A percentile compares a stretch with the other conserved stretches of the same genome.
Conservation (phyloP, 2,113 vertebrate genomes). For the Ranitomeya imitator region DNA sequence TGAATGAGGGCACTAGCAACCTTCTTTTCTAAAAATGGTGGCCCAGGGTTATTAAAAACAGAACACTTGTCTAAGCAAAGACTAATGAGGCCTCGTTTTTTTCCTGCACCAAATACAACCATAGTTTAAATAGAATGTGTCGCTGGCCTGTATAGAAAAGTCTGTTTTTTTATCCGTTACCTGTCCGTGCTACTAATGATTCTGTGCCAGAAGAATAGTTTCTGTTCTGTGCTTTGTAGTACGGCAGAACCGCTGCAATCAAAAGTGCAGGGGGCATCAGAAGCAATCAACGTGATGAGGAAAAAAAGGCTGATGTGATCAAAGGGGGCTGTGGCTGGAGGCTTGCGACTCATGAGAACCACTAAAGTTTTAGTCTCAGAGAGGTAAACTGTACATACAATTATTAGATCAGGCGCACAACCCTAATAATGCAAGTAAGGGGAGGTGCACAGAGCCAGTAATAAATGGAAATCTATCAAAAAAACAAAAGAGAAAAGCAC, state of each 20-base stretch:
- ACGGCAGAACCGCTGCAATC: neutral
- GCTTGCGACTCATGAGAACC: neutral
- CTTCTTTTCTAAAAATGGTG: neutral
- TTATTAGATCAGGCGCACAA: too few species aligned
- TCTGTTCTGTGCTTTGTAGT: constrained; percentile 44
- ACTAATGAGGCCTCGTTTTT: neutral
- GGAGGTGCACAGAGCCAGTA: too few species aligned
- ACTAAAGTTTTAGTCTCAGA: neutral
- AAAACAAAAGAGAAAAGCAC: too few species aligned
- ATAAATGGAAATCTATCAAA: too few species aligned
- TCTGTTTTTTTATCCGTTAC: neutral
- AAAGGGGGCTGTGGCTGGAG: neutral
- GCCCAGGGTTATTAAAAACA: neutral
- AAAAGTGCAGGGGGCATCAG: neutral
- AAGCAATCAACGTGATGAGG: neutral
- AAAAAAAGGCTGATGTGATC: constrained; percentile 32
- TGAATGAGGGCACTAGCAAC: neutral
- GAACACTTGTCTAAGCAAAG: neutral
- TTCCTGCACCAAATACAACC: neutral
- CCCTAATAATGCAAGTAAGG: too few species aligned
- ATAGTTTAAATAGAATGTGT: neutral
- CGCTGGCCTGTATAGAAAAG: neutral
- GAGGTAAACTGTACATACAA: neutral
- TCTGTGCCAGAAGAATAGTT: neutral
- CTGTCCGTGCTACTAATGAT: neutral